These are phyloP conservation scores for Sisyra nigra DNA, from an alignment of 2,888 invertebrate species.

Conservation along the genomic window DNA sequence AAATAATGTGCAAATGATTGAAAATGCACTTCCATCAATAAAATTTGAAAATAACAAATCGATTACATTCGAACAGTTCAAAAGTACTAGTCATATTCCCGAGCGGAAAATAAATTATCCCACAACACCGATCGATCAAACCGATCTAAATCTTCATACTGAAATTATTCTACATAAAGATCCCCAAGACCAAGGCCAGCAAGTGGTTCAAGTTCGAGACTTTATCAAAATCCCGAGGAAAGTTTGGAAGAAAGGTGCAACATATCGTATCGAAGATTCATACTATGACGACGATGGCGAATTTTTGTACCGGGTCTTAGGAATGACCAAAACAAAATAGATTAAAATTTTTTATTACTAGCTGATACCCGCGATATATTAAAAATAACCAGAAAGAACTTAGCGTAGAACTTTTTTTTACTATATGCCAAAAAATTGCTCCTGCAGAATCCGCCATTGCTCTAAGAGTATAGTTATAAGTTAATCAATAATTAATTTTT, in stretches of 20 bases:
- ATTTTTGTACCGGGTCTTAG: conserved; percentile 65
- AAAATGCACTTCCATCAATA: conserved; percentile 10
- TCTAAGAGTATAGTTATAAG: no score
- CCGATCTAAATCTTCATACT: neutral
- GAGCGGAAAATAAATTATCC: no score
- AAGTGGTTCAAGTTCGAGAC: conserved; percentile 37
- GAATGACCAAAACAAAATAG: conserved; percentile 27
- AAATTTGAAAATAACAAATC: neutral
- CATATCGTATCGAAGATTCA: conserved; percentile 61
- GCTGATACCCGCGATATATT: no score
- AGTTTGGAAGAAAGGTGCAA: conserved; percentile 41
- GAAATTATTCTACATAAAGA: conserved; percentile 1
- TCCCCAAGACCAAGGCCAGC: no score
- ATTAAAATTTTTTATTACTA: no score
- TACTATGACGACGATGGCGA: conserved; percentile 68
- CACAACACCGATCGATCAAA: neutral
- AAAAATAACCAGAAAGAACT: no score
- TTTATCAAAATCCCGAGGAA: conserved; percentile 54
- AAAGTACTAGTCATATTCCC: no score
- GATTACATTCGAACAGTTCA: no score
- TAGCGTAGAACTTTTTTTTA: no score
- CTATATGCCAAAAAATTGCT: no score
- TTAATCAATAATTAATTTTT: no score
- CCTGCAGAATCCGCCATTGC: no score
- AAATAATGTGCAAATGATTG: conserved; percentile 23